A percentile compares a stretch with the other conserved stretches of the same genome.
Conservation (phyloP, 2,113 vertebrate genomes). For the Tringa solitaria region DNA sequence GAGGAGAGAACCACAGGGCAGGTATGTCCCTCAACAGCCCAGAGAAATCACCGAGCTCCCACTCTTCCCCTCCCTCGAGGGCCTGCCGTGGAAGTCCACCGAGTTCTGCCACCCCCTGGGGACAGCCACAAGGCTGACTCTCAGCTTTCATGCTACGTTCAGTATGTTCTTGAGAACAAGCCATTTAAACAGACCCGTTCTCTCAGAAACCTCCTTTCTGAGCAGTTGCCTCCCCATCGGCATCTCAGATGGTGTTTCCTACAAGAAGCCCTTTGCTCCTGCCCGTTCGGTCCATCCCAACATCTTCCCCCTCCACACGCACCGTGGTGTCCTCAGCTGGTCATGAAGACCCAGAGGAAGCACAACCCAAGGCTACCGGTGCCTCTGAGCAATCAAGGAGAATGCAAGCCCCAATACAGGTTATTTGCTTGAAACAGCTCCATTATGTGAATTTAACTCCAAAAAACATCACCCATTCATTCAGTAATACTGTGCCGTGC, state of each 20-base stretch:
- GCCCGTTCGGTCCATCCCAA: fast-evolving
- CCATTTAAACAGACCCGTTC: neutral
- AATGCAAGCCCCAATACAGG: fast-evolving
- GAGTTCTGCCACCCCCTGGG: neutral
- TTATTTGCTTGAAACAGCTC: neutral
- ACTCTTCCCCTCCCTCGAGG: fast-evolving
- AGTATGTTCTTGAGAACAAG: neutral
- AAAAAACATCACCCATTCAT: fast-evolving
- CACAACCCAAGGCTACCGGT: no score
- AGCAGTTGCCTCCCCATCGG: neutral
- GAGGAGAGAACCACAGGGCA: neutral
- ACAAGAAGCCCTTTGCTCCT: neutral
- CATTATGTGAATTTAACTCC: neutral
- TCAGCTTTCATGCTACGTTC: neutral
- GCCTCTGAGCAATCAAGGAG: neutral
- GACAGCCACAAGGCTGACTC: neutral
- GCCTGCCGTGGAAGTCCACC: neutral
- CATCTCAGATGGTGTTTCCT: neutral
- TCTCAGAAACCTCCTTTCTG: neutral
- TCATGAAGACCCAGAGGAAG: neutral
- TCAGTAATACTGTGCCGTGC: neutral
- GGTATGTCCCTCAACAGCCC: neutral
- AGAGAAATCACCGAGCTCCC: neutral
- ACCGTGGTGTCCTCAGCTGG: no score
- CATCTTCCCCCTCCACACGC: neutral